A percentile compares a stretch with the other conserved stretches of the same genome.
Evolutionary conservation across 2,113 vertebrate genomes (phyloP).

Genomic region (Meriones unguiculatus): DNA sequence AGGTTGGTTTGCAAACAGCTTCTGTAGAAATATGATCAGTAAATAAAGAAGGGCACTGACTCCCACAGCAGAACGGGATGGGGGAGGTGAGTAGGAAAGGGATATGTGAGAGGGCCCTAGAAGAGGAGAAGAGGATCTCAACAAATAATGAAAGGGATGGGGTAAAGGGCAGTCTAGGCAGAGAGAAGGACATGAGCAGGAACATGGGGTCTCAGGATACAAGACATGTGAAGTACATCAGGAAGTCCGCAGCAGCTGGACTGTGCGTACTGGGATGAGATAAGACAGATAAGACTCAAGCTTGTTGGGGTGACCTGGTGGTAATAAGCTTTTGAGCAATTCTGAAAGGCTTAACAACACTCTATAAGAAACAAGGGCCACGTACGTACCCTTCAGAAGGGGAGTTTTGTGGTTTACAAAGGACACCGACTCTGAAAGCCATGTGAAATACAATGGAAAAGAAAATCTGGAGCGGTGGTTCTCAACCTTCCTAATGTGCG

Average conservation of each 20-base stretch:
- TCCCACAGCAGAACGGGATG: background rate
- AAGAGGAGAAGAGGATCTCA: background rate
- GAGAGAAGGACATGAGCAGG: background rate
- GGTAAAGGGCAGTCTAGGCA: background rate
- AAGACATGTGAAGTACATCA: background rate
- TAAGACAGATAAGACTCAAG: background rate
- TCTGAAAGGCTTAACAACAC: background rate
- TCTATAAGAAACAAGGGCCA: background rate
- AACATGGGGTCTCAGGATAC: background rate
- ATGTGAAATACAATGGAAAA: background rate
- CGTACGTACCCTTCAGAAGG: background rate
- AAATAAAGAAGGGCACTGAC: background rate
- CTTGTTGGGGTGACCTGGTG: background rate
- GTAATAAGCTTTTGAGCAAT: background rate
- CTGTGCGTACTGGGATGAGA: background rate
- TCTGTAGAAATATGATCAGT: background rate
- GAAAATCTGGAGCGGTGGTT: background rate
- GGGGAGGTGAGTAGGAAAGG: background rate
- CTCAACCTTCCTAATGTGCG: background rate
- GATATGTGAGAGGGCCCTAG: background rate
- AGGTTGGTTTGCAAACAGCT: background rate
- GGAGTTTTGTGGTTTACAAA: background rate
- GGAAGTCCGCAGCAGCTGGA: background rate
- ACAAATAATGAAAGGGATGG: background rate
- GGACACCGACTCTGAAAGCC: background rate